Conservation (phyloP, 2,113 vertebrate genomes). For the Petroica traversi region DNA sequence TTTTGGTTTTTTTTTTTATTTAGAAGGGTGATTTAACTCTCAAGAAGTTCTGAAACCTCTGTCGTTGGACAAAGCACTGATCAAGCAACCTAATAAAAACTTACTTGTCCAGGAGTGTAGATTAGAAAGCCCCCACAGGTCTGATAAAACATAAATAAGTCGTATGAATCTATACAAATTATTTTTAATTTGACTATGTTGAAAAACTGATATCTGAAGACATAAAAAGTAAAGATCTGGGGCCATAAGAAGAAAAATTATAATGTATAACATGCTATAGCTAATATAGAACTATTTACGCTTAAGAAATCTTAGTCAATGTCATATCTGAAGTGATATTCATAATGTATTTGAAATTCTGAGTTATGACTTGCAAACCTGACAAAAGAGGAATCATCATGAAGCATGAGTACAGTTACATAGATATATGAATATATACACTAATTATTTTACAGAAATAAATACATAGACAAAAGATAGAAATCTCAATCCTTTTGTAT, state of each 20-base stretch:
- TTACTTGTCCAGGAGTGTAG: not conserved
- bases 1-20: not conserved
- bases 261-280: not conserved
- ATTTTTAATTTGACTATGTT: not conserved
- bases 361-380: not conserved
- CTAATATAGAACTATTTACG: not conserved
- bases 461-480: not conserved
- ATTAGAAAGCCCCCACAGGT: not conserved
- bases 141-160: not conserved
- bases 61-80: not conserved
- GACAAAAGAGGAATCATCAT: not conserved
- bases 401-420: not conserved
- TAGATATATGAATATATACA: not conserved
- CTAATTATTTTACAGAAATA: not conserved
- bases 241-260: not conserved
- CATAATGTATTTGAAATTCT: not conserved
- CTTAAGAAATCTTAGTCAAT: not conserved
- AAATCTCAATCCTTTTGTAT: not conserved
- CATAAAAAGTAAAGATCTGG: not conserved
- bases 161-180: not conserved
- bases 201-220: not conserved
- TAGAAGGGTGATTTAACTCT: not conserved
- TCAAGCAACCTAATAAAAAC: not conserved
- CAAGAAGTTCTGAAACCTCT: not conserved
- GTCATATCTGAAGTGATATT: not conserved